Conservation (phyloP, 2,113 vertebrate species). For the Merops nubicus region DNA sequence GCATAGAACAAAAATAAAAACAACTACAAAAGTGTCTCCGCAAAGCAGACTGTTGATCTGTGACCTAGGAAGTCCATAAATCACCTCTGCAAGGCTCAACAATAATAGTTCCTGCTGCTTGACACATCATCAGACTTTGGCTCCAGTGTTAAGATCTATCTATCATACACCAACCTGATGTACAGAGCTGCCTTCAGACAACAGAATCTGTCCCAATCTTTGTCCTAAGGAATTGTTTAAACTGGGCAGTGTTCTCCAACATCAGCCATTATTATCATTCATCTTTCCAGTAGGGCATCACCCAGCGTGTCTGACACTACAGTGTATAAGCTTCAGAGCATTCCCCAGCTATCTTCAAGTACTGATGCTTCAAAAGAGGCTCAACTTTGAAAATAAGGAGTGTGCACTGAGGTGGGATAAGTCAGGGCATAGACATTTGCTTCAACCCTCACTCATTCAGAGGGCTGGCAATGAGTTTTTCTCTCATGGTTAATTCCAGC, state of each 20-base stretch:
- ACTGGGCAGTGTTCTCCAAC: not conserved
- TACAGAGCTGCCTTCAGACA: not conserved
- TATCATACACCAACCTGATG: not conserved
- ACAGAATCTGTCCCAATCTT: not conserved
- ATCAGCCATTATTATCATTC: not conserved
- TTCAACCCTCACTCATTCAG: not conserved
- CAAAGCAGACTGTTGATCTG: not conserved
- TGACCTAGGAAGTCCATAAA: not conserved
- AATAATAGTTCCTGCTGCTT: not conserved
- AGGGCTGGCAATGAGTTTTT: not conserved
- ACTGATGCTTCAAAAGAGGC: not conserved
- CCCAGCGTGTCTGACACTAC: rapidly evolving
- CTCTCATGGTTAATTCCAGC: not conserved
- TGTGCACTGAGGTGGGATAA: not conserved
- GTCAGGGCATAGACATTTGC: not conserved
- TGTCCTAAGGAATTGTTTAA: not conserved
- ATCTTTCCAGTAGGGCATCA: not conserved
- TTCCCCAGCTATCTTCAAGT: not conserved
- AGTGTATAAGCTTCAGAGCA: not conserved
- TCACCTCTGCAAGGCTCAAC: not conserved
- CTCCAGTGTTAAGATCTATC: not conserved
- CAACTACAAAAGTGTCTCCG: not conserved
- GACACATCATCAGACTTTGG: not conserved
- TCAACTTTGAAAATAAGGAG: not conserved
- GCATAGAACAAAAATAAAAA: not conserved